Evolutionary conservation across 2,888 invertebrate species (phyloP).

Genomic region (Diloba caeruleocephala): DNA sequence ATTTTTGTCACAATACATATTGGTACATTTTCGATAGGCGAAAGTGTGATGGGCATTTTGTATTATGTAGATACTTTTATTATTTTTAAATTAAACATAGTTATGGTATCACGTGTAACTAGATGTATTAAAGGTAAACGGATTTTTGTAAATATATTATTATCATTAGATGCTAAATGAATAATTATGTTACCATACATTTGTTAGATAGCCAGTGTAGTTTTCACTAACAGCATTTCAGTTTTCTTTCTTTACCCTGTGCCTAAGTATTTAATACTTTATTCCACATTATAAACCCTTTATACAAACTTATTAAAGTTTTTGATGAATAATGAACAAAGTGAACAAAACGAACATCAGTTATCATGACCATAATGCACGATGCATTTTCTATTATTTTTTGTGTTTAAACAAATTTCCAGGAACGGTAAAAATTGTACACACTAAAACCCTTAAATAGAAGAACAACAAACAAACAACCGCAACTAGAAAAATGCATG

Average conservation of each 20-base stretch:
- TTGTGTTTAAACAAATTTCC: constrained; percentile 17
- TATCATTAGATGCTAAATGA: constrained; percentile 68
- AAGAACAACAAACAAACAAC: constrained; percentile 10
- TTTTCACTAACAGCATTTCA: constrained; percentile 54
- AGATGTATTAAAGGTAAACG: constrained; percentile 70
- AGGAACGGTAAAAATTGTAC: constrained; percentile 39
- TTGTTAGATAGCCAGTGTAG: constrained; percentile 65
- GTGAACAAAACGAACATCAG: constrained; percentile 25
- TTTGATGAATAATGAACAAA: constrained; percentile 31
- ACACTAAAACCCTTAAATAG: constrained; percentile 4
- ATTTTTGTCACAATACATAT: constrained; percentile 46
- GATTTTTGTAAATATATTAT: constrained; percentile 84
- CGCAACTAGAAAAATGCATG: constrained; percentile 16
- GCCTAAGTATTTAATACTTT: constrained; percentile 43
- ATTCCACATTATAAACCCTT: constrained; percentile 28
- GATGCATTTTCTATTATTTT: constrained; percentile 33
- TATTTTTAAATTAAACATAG: constrained; percentile 63
- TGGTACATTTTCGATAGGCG: constrained; percentile 49
- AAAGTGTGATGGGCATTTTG: constrained; percentile 71
- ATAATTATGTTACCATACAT: constrained; percentile 75
- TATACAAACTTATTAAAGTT: constrained; percentile 24
- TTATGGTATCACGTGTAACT: constrained; percentile 63
- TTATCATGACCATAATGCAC: constrained; percentile 35
- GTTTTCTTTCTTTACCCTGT: constrained; percentile 44
- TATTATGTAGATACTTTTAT: constrained; percentile 71